A percentile compares a stretch with the other conserved stretches of the same genome.
These are phyloP conservation scores for Tauraco hartlaubi DNA, from an alignment of 2,797 vertebrate genomes.

Conservation along the genomic window DNA sequence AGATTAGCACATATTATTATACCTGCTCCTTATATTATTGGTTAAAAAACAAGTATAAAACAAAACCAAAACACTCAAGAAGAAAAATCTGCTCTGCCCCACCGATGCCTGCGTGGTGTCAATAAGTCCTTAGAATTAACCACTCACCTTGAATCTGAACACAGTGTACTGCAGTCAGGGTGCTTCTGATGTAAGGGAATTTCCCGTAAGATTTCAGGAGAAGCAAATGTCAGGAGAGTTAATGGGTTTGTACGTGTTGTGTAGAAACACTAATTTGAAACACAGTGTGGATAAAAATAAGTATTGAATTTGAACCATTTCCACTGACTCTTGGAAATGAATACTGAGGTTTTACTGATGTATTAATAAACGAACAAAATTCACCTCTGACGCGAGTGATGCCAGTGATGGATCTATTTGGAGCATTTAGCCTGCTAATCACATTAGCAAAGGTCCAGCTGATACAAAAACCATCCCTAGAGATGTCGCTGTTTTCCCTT, in stretches of 20 bases:
- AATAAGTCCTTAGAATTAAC: neutral
- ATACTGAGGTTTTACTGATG: neutral
- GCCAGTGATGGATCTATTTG: slow-evolving; percentile 14
- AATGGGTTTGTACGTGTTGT: fast-evolving
- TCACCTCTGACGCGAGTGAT: neutral
- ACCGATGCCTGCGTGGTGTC: neutral
- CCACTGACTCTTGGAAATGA: neutral
- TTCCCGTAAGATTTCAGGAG: neutral
- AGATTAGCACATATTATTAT: neutral
- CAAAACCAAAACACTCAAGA: neutral
- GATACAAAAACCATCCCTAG: slow-evolving; percentile 11
- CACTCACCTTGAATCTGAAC: neutral
- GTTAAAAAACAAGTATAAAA: neutral
- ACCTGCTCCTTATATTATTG: neutral
- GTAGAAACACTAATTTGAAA: neutral
- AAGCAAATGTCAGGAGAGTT: neutral
- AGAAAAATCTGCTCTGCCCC: neutral
- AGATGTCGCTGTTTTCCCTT: neutral
- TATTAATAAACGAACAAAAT: neutral
- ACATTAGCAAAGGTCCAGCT: slow-evolving; percentile 11
- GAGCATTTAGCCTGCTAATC: slow-evolving; percentile 45
- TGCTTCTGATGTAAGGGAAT: neutral
- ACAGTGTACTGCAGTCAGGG: neutral
- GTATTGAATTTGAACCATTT: neutral
- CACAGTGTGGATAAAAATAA: neutral